phyloP scores from a whole-genome alignment of 2,888 invertebrate species.

The Trichopoda pennipes region DNA sequence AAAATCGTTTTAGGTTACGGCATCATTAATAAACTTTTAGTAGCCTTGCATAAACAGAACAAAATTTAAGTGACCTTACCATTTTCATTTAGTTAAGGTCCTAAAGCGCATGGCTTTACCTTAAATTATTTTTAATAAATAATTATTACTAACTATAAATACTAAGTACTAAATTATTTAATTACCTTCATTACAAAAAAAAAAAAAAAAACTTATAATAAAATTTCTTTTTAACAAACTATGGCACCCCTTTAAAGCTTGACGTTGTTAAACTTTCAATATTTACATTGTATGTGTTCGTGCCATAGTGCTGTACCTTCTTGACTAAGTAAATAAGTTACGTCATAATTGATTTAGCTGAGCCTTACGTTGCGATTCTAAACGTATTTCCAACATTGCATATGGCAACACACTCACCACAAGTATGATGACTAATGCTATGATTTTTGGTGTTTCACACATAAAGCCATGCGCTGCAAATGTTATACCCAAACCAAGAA shows the following conservation, averaged over 20 bases:
- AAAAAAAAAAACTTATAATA: too few species aligned
- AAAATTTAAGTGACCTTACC: too few species aligned
- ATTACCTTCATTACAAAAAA: too few species aligned
- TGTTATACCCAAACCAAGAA: slow-evolving; percentile 84
- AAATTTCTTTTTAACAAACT: neutral
- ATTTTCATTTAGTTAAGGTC: too few species aligned
- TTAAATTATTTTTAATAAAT: too few species aligned
- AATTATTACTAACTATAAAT: too few species aligned
- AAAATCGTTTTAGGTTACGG: too few species aligned
- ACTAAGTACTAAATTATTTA: too few species aligned
- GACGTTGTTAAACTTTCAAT: neutral
- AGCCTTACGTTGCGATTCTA: slow-evolving; percentile 80
- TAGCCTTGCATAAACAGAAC: too few species aligned
- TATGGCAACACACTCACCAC: slow-evolving; percentile 80
- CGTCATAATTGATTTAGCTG: slow-evolving; percentile 80
- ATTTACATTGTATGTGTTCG: slow-evolving; percentile 79
- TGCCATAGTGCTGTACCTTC: slow-evolving; percentile 74
- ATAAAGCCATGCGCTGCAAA: slow-evolving; percentile 85
- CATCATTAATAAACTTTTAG: too few species aligned
- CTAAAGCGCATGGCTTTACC: too few species aligned
- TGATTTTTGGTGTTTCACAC: slow-evolving; percentile 82
- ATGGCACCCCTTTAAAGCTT: neutral
- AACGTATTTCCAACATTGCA: slow-evolving; percentile 79
- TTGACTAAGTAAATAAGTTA: slow-evolving; percentile 80
- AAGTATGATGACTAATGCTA: slow-evolving; percentile 78